Evolutionary conservation across 2,888 invertebrate species (phyloP).

Genomic region (Piscicola geometra): DNA sequence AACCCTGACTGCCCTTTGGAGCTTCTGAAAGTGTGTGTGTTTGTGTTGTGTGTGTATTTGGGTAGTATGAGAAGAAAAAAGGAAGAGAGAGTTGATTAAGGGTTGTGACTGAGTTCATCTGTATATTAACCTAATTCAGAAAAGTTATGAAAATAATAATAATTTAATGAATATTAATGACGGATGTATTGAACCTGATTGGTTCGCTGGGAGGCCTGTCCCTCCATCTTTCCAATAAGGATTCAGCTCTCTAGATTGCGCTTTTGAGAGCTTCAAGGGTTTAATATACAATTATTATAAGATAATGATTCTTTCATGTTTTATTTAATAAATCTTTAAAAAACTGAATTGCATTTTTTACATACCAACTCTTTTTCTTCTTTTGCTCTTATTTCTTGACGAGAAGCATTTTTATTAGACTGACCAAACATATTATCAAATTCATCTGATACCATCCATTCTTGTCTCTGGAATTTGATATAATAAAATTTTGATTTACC

Average conservation of each 20-base stretch:
- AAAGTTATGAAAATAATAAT: too few relatives aligned
- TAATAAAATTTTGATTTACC: not conserved
- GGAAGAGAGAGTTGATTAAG: too few relatives aligned
- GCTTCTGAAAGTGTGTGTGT: not conserved
- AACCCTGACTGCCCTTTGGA: not conserved
- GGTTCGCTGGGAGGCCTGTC: conserved; percentile 67
- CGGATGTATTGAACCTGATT: conserved; percentile 33
- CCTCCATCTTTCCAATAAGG: conserved; percentile 89
- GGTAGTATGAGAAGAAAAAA: too few relatives aligned
- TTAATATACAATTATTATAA: too few relatives aligned
- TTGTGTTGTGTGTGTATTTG: too few relatives aligned
- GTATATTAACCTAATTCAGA: too few relatives aligned
- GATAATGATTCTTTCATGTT: too few relatives aligned
- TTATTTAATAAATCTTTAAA: too few relatives aligned
- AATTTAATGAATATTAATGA: too few relatives aligned
- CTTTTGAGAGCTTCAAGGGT: not conserved
- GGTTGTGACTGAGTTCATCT: too few relatives aligned
- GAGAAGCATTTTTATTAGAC: not conserved
- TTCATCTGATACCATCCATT: conserved; percentile 5
- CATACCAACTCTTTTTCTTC: not conserved
- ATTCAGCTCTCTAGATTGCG: conserved; percentile 73
- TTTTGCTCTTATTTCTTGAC: not conserved
- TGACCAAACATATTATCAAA: not conserved
- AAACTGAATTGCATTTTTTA: not conserved
- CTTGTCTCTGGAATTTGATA: not conserved